Conservation (phyloP, 2,888 invertebrate species). For the Chironomus riparius region DNA sequence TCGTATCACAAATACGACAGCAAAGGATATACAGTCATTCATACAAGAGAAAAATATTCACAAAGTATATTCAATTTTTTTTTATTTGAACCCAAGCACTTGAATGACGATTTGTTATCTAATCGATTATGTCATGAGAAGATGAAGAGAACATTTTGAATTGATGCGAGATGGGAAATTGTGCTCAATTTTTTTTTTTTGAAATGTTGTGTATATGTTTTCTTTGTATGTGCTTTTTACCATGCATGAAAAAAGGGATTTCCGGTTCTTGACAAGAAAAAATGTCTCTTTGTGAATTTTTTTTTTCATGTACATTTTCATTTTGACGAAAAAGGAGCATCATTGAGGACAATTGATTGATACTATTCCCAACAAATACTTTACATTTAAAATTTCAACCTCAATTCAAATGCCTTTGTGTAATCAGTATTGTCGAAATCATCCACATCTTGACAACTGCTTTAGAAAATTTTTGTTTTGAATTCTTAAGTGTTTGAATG, state of each 20-base stretch:
- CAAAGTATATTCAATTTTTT: not conserved
- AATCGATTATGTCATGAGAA: slow-evolving; percentile 15
- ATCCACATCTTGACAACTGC: too few species aligned
- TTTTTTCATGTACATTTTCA: not conserved
- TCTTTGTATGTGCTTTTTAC: not conserved
- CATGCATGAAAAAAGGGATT: slow-evolving; percentile 15
- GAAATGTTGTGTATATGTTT: not conserved
- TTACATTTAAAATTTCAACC: too few species aligned
- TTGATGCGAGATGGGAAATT: slow-evolving; percentile 8
- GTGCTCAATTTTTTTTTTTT: not conserved
- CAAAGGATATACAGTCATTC: not conserved
- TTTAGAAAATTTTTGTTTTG: too few species aligned
- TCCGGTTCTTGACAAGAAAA: slow-evolving; percentile 24
- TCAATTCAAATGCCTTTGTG: too few species aligned
- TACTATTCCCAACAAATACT: too few species aligned
- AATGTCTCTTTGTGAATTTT: not conserved
- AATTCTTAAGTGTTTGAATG: too few species aligned
- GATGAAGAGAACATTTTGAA: not conserved
- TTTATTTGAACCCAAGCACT: not conserved
- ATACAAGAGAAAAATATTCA: not conserved
- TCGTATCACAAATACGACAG: not conserved
- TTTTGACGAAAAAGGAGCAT: not conserved
- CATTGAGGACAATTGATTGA: not conserved
- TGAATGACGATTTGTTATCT: slow-evolving; percentile 27
- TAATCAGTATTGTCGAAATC: too few species aligned